Evolutionary conservation across 2,888 invertebrate genomes (phyloP).

Genomic region (Eumacrocentrus americanus): DNA sequence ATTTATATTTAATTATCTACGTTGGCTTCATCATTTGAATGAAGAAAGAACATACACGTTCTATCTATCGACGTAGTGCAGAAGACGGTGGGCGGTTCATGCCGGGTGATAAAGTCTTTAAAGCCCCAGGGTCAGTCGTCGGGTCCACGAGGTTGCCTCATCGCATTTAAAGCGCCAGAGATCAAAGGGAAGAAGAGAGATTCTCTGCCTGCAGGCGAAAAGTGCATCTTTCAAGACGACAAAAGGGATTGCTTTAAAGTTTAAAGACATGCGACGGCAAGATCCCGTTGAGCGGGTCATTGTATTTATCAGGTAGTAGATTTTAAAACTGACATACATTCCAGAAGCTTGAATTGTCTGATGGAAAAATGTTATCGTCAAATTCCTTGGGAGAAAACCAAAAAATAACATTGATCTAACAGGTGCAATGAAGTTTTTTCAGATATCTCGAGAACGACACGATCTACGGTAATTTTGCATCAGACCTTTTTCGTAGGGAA

Average conservation of each 20-base stretch:
- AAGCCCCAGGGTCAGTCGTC: not conserved
- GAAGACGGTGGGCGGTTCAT: not conserved
- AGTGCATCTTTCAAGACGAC: not conserved
- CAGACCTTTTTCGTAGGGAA: too few relatives aligned
- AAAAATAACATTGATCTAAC: not conserved
- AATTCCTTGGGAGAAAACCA: not conserved
- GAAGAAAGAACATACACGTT: not conserved
- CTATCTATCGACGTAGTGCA: not conserved
- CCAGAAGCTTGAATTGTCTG: too few relatives aligned
- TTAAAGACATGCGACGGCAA: slow-evolving; percentile 20
- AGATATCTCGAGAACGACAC: too few relatives aligned
- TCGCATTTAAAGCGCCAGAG: not conserved
- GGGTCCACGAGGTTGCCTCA: not conserved
- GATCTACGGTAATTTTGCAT: too few relatives aligned
- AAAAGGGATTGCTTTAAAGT: not conserved
- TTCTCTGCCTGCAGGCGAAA: too few relatives aligned
- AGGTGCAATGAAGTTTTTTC: too few relatives aligned
- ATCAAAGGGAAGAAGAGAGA: not conserved
- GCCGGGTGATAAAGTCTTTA: not conserved
- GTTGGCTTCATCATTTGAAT: not conserved
- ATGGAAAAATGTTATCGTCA: not conserved
- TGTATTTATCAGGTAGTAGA: slow-evolving; percentile 24
- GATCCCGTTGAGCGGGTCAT: slow-evolving; percentile 21
- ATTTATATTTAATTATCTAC: not conserved
- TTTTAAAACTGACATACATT: not conserved